A percentile compares a stretch with the other conserved stretches of the same genome.
Conservation (phyloP, 2,113 vertebrate species). For the Indri indri region DNA sequence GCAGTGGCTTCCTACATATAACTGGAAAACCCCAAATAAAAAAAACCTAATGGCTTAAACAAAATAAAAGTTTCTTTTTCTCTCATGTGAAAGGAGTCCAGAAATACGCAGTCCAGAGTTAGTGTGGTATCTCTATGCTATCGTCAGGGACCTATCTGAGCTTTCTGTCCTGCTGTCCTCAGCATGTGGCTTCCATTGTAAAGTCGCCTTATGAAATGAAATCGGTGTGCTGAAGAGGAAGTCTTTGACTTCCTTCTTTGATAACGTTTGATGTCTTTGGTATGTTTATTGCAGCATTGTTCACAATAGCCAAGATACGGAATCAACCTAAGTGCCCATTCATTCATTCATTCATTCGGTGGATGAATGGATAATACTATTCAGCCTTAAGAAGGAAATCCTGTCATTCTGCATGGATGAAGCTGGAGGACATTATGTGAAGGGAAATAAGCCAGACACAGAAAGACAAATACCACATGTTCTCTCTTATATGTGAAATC, state of each 20-base stretch:
- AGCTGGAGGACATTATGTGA: not conserved
- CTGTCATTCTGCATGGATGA: not conserved
- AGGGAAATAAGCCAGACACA: not conserved
- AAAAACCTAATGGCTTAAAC: not conserved
- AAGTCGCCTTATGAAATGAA: not conserved
- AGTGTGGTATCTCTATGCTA: not conserved
- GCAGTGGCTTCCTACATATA: not conserved
- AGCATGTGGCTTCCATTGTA: not conserved
- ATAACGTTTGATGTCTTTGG: not conserved
- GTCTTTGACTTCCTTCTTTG: no score
- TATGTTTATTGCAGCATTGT: not conserved
- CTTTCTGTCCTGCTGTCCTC: not conserved
- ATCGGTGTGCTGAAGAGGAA: not conserved
- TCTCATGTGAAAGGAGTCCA: not conserved
- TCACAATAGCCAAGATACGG: not conserved
- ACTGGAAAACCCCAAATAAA: not conserved
- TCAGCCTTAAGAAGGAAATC: not conserved
- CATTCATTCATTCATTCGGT: not conserved
- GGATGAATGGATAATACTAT: not conserved
- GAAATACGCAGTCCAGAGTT: not conserved
- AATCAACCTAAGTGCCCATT: not conserved
- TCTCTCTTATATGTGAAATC: not conserved
- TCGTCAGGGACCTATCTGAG: not conserved
- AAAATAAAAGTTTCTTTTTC: not conserved
- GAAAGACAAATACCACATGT: not conserved